Percentiles rank a stretch among this genome's conserved stretches.
Evolutionary conservation across 2,888 invertebrate genomes (phyloP).

Genomic region (Aleiodes testaceus): DNA sequence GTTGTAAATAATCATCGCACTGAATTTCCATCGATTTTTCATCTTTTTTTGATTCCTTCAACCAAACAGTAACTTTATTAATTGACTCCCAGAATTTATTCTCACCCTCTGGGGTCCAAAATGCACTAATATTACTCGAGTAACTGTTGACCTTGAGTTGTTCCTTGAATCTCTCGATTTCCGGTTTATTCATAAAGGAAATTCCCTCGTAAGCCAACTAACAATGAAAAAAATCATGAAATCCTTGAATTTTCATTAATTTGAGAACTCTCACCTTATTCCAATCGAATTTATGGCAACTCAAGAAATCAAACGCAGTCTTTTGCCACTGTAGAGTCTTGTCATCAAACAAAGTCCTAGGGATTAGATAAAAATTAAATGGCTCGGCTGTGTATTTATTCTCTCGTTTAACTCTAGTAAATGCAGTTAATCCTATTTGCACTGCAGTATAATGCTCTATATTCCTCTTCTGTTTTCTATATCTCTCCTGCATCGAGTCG

Average conservation of each 20-base stretch:
- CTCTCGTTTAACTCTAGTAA: slow-evolving; percentile 76
- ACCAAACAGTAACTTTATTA: slow-evolving; percentile 69
- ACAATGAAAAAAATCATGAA: neutral
- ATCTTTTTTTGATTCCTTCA: slow-evolving; percentile 52
- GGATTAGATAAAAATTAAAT: slow-evolving; percentile 82
- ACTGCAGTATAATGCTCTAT: slow-evolving; percentile 77
- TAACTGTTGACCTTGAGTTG: slow-evolving; percentile 69
- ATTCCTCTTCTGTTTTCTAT: slow-evolving; percentile 74
- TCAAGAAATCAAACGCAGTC: slow-evolving; percentile 79
- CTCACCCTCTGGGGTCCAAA: slow-evolving; percentile 54
- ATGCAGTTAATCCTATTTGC: slow-evolving; percentile 82
- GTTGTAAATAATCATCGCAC: slow-evolving; percentile 73
- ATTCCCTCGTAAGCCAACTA: slow-evolving; percentile 82
- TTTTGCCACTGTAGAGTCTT: slow-evolving; percentile 79
- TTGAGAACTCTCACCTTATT: slow-evolving; percentile 78
- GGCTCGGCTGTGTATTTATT: slow-evolving; percentile 77
- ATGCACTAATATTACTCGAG: slow-evolving; percentile 53
- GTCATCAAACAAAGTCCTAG: slow-evolving; percentile 78
- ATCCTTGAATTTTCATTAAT: too few relatives aligned
- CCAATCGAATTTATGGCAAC: slow-evolving; percentile 80
- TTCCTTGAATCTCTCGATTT: slow-evolving; percentile 72
- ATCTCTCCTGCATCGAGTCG: slow-evolving; percentile 76
- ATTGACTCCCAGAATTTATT: slow-evolving; percentile 68
- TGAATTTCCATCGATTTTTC: slow-evolving; percentile 67
- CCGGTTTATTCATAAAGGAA: slow-evolving; percentile 78